Conservation (phyloP, 2,888 invertebrate species). For the Rambutsinella grinnellia region DNA sequence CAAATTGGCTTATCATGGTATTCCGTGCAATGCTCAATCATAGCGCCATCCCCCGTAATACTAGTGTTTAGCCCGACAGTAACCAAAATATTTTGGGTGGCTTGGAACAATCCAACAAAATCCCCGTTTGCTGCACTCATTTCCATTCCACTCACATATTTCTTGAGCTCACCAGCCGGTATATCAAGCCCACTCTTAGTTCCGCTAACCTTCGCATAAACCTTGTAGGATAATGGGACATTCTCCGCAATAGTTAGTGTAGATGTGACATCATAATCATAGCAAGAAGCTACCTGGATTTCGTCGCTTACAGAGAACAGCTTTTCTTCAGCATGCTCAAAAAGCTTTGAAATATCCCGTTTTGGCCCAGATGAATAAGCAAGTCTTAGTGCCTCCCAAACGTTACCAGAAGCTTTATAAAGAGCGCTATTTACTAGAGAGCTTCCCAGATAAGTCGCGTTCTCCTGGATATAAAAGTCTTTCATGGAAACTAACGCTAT, state of each 20-base stretch:
- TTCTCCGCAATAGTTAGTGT: background rate
- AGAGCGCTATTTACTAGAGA: background rate
- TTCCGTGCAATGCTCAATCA: too few species aligned
- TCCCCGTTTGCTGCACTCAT: background rate
- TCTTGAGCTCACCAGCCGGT: background rate
- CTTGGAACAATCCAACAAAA: background rate
- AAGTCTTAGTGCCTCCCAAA: background rate
- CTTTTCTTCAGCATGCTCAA: background rate
- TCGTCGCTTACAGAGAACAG: background rate
- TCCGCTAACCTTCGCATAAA: background rate
- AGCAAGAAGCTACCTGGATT: background rate
- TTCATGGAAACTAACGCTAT: background rate
- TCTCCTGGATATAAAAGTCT: background rate
- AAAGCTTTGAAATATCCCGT: too few species aligned
- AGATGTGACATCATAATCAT: background rate
- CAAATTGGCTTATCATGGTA: too few species aligned
- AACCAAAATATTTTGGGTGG: background rate
- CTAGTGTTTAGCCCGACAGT: slow-evolving; percentile 1
- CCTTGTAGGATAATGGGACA: background rate
- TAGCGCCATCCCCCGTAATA: background rate
- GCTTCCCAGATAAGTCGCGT: background rate
- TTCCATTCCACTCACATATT: background rate
- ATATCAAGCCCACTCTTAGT: background rate
- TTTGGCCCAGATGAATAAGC: background rate
- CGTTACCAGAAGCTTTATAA: background rate